A percentile compares a stretch with the other conserved stretches of the same genome.
Evolutionary conservation across 2,113 vertebrate species (phyloP).

Genomic region (Corvus cornix): DNA sequence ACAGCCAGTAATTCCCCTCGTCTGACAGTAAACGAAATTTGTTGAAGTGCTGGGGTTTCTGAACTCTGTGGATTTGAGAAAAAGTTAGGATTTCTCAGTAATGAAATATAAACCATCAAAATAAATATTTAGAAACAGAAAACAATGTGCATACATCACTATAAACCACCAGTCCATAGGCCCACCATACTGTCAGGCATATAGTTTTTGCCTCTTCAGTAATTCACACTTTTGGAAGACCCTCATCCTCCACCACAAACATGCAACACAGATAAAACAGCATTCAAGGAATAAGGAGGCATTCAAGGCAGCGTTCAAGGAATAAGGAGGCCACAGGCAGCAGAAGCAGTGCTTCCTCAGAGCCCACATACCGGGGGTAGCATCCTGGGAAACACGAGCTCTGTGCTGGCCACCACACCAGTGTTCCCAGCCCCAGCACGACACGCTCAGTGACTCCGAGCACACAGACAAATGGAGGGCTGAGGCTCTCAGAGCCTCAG

Average conservation of each 20-base stretch:
- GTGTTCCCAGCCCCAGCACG: accelerated
- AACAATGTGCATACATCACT: neutral
- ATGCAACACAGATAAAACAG: neutral
- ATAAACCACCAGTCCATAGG: neutral
- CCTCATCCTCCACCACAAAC: neutral
- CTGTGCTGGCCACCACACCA: accelerated
- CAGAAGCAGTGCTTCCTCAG: neutral
- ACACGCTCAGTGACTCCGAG: accelerated
- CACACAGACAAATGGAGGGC: accelerated
- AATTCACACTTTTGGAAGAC: neutral
- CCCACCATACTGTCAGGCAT: neutral
- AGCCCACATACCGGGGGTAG: neutral
- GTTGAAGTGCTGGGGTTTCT: constrained; percentile 84
- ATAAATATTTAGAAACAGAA: neutral
- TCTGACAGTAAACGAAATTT: constrained; percentile 82
- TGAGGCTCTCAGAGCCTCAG: neutral
- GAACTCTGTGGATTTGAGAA: constrained; percentile 66
- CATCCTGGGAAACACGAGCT: neutral
- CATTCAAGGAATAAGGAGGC: neutral
- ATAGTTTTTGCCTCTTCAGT: neutral
- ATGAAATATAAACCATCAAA: neutral
- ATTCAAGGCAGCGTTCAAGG: neutral
- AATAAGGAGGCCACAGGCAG: neutral
- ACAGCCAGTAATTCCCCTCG: constrained; percentile 86
- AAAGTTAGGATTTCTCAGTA: neutral